Evolutionary conservation across 2,113 vertebrate species (phyloP).

Genomic region (Petromus typicus): DNA sequence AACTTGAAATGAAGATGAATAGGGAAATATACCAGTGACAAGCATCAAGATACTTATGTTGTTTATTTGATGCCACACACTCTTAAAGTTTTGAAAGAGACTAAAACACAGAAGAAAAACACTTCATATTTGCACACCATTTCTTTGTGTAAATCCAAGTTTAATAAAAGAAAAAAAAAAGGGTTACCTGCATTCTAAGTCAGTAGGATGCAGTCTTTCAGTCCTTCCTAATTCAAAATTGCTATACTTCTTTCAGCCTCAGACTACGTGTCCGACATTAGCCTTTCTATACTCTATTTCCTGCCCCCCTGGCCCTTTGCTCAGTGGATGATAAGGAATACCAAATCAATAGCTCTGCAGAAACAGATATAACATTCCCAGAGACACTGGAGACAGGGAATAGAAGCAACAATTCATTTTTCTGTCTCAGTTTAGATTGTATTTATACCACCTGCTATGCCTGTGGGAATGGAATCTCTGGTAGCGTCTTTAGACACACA

Average conservation of each 20-base stretch:
- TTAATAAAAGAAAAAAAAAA: slow-evolving; percentile 17
- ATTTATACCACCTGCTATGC: slow-evolving; percentile 82
- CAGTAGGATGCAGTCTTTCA: slow-evolving; percentile 50
- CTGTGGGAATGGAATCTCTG: slow-evolving; percentile 78
- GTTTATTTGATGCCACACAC: not conserved
- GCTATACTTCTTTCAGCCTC: slow-evolving; percentile 60
- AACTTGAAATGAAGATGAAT: not conserved
- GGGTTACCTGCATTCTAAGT: slow-evolving; percentile 25
- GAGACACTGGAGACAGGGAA: slow-evolving; percentile 57
- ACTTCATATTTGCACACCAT: not conserved
- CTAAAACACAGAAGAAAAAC: slow-evolving; percentile 12
- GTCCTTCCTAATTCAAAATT: slow-evolving; percentile 73
- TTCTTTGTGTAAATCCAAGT: not conserved
- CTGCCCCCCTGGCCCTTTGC: slow-evolving; percentile 50
- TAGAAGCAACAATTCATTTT: slow-evolving; percentile 79
- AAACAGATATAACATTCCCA: slow-evolving; percentile 79
- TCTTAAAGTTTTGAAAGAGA: not conserved
- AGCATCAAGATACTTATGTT: not conserved
- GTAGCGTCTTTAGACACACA: slow-evolving; percentile 85
- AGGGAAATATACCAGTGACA: not conserved
- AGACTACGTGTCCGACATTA: slow-evolving; percentile 67
- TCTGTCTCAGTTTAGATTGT: slow-evolving; percentile 79
- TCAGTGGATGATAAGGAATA: slow-evolving; percentile 62
- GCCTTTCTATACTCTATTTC: slow-evolving; percentile 74
- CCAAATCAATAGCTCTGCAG: slow-evolving; percentile 62